Evolutionary conservation across 2,888 invertebrate species (phyloP), one percentile per base, ranked within the genome.

Genomic region (Torymus tubicola): DNA sequence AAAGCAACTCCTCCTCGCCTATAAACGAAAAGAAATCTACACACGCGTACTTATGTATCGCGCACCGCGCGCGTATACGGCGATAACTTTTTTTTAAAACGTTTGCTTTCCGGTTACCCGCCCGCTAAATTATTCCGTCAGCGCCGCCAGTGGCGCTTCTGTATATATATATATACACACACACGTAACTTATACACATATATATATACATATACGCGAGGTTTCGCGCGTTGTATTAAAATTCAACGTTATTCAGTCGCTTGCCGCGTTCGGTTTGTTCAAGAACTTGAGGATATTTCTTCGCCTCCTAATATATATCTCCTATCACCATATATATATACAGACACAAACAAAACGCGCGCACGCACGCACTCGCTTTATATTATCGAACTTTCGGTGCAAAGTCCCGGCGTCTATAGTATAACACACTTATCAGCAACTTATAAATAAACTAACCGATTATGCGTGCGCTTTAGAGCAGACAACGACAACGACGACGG

Each of bases 31-130:
- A 80, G 53, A 80, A 80, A 80, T 75, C 74, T 42, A 31, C 53
- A 31, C 60, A 2, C 21, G 21, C 2, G 21, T 21, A 2, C n/a
- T n/a, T n/a, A n/a, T n/a, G n/a, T n/a, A n/a, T n/a, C 21, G 21
- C 2, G 21, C 2, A 2, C 58, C 13, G 13, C 60, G 52, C 13
- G 3, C 13, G 21, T 2, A 21, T 2, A 2, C 61, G 42, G 63
- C 74, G 42, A 70, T 70, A 74, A 80, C 79, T 74, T 80, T 21
- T 31, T 31, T 70, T 75, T 84, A 84, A 85, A 86, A 82, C 84
- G 87, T 86, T 86, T 86, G 86, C 88, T 88, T 87, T 72, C 67
- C 67, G 72, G 86, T 85, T 86, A 21, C 2, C 21, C 21, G 83
- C 76, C 78, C 81, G 82, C 70, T 80, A 70, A 75, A 80, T 74